phyloP scores from a whole-genome alignment of 2,113 vertebrate genomes.

The Istiophorus platypterus region DNA sequence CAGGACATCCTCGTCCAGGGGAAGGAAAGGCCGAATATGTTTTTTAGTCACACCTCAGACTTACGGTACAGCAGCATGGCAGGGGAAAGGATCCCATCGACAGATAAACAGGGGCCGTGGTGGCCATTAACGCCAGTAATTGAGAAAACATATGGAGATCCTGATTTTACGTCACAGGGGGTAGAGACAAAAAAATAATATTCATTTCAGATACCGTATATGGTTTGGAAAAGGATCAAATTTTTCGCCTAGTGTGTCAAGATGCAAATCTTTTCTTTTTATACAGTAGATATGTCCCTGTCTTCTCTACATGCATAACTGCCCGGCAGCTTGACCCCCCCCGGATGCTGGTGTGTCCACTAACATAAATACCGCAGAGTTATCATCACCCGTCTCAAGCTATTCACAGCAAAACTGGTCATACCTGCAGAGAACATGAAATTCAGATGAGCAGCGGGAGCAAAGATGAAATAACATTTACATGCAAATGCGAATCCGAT shows the following conservation, averaged over 20 bases:
- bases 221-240: neutral
- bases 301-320: neutral
- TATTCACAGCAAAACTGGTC: neutral
- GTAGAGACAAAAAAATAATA: neutral
- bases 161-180: slow-evolving; percentile 2
- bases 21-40: slow-evolving; percentile 31
- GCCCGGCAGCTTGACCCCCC: neutral
- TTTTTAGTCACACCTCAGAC: slow-evolving; percentile 11
- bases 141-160: neutral
- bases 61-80: neutral
- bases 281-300: neutral
- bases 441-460: neutral
- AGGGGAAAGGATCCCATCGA: neutral
- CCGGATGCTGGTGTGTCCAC: neutral
- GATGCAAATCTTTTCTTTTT: neutral
- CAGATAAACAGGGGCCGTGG: neutral
- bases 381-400: neutral
- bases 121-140: neutral
- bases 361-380: neutral
- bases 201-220: neutral
- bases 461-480: neutral
- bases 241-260: no score
- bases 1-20: slow-evolving; percentile 41
- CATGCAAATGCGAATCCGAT: neutral
- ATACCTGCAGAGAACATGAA: neutral